Evolutionary conservation across 1,140 invertebrate genomes (phyloP), one percentile per base, ranked within the genome.

Genomic region (Meloidogyne hapla): DNA sequence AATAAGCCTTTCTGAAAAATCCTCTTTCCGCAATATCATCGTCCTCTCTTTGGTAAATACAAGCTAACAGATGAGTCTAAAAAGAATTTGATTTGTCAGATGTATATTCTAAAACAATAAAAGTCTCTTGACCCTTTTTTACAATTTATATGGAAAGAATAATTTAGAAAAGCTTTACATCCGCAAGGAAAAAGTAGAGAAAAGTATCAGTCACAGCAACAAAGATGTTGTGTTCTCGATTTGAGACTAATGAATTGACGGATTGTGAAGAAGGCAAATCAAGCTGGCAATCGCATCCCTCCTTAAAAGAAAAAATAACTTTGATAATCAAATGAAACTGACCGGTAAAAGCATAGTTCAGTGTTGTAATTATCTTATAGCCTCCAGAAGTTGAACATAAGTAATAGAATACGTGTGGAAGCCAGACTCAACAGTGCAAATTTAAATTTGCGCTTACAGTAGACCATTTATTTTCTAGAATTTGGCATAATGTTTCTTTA

Each of bases 51-150:
- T 74, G 69, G 66, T 69, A 82, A 15, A 73, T 73, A 61, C 80
- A 84, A 10, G 83, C 66, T 21, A 82, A 26, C 15, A 82, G n/a
- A 28, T 73, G 68, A 5, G 77, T 81, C 81, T 82, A 62, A 80
- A 84, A n/a, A n/a, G n/a, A n/a, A n/a, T n/a, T n/a, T n/a, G n/a
- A n/a, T n/a, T n/a, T n/a, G n/a, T n/a, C n/a, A n/a, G n/a, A n/a
- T n/a, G n/a, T n/a, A n/a, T n/a, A n/a, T n/a, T n/a, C n/a, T n/a
- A n/a, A n/a, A n/a, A n/a, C n/a, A n/a, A n/a, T n/a, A n/a, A n/a
- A n/a, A n/a, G n/a, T n/a, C n/a, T n/a, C n/a, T n/a, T n/a, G n/a
- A n/a, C n/a, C n/a, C n/a, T n/a, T n/a, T n/a, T n/a, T n/a, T n/a
- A n/a, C n/a, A n/a, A n/a, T n/a, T n/a, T n/a, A 61, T 26, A 33